Evolutionary conservation across 2,113 vertebrate species (phyloP), one percentile per base, ranked within the genome.

Genomic region (Rhizomys pruinosus): DNA sequence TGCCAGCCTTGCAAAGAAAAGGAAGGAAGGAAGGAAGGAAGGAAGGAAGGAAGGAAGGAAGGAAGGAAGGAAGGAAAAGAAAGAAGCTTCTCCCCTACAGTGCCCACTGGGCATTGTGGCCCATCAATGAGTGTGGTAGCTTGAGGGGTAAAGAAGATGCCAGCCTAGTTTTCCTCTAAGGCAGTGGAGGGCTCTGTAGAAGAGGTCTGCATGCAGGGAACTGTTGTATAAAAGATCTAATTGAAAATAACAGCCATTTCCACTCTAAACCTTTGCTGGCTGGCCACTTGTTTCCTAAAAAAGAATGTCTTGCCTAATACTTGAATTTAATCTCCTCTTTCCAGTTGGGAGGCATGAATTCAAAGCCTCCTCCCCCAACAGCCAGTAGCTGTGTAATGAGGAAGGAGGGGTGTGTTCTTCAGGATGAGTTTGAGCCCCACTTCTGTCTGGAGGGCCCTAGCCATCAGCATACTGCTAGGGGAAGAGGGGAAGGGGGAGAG

Each of bases 291-390:
- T 59, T 94, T 87, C 89, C 74, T 52, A 61, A 44, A 93, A n/a
- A 94, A 92, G 55, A 66, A 44, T 94, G 74, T 85, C 64, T 96
- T 93, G 71, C 68, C 55, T 94, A 96, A 89, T 52, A 59, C 74
- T 84, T 94, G 91, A 87, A 86, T 96, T 95, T 94, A 87, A 72
- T 92, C 88, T 96, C 59, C n/a, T 68, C 64, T 93, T 90, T 86
- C 20, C 88, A 86, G 91, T 42, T 91, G 76, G 91, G 89, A 96
- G n/a, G 82, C 61, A 37, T 86, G 92, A 94, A 95, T 96, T 96
- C 92, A 96, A 95, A 94, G 71, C 91, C 69, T 0, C 5, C 0
- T 4, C 88, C 47, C 37, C 81, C 87, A 93, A 78, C 64, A 89
- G 93, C n/a, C n/a, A n/a, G n/a, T n/a, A n/a, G n/a, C n/a, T 81